Evolutionary conservation across 1,140 invertebrate genomes (phyloP).

Genomic region (Lepidurus couesii): DNA sequence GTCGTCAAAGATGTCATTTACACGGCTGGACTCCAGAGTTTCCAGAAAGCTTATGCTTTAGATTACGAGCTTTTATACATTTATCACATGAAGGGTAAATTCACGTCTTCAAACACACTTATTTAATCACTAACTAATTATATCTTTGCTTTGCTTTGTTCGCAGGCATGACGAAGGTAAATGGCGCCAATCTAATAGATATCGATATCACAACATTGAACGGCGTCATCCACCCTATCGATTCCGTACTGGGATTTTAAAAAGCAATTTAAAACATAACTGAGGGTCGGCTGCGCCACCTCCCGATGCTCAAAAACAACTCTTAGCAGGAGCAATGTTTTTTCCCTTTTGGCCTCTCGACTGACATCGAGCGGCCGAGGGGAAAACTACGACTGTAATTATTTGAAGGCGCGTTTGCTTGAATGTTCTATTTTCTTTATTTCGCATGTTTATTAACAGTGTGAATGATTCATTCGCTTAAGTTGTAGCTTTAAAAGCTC

Average conservation of each 20-base stretch:
- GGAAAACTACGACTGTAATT: neutral
- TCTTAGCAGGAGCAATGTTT: neutral
- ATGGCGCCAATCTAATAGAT: slow-evolving; percentile 43
- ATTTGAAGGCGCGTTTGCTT: no score
- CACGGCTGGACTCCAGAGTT: slow-evolving; percentile 33
- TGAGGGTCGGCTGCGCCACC: slow-evolving; percentile 34
- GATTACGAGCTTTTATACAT: slow-evolving; percentile 33
- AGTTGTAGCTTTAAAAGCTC: slow-evolving; percentile 25
- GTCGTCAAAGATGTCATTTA: slow-evolving; percentile 35
- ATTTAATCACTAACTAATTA: neutral
- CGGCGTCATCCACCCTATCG: slow-evolving; percentile 45
- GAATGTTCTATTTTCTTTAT: no score
- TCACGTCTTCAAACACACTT: slow-evolving; percentile 1
- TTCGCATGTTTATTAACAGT: neutral
- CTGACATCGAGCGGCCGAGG: neutral
- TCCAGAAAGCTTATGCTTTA: slow-evolving; percentile 33
- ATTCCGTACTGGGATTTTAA: slow-evolving; percentile 41
- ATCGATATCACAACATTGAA: slow-evolving; percentile 42
- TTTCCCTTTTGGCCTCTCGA: neutral
- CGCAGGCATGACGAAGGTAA: slow-evolving; percentile 42
- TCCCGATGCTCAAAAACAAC: slow-evolving; percentile 25
- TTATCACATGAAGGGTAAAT: slow-evolving; percentile 35
- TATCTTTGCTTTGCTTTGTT: slow-evolving; percentile 19
- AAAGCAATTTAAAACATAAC: neutral
- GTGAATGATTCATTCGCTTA: slow-evolving; percentile 2